Base-by-base conservation (phyloP, 2,888 invertebrate genomes). In the Bibio marci region DNA sequence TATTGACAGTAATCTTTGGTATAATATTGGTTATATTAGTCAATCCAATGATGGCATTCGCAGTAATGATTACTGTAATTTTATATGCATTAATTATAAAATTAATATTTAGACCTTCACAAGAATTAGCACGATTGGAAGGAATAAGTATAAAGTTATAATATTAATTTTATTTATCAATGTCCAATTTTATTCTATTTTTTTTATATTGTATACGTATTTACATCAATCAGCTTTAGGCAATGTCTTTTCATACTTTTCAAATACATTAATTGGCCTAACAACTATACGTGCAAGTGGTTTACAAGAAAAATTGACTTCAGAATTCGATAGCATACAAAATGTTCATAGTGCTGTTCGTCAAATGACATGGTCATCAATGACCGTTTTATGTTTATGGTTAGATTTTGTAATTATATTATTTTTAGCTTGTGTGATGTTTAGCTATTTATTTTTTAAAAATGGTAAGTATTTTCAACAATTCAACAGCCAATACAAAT, bases 171-270 rank as follows among this genome's bases (percentile, higher is more conserved):
- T n/a, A n/a, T n/a, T n/a, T n/a, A n/a, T n/a, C n/a, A n/a, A n/a
- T n/a, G 8, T 22, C 4, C 22, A 22, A 22, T 6, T 6, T 22
- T 22, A 22, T 22, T 6, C n/a, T n/a, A n/a, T 6, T 22, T 4
- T 22, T 22, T 22, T 22, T 22, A n/a, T n/a, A n/a, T n/a, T n/a
- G n/a, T n/a, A n/a, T n/a, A n/a, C n/a, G n/a, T n/a, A n/a, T n/a
- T n/a, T n/a, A n/a, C n/a, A n/a, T n/a, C n/a, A n/a, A n/a, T n/a
- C n/a, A 41, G 41, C 31, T 14, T 30, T 32, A 18, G 83, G 85
- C 56, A 88, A 90, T 1, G 79, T 88, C 1, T 86, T 86, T 56
- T 80, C 83, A 0, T 85, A 87, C 53, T 71, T 88, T 49, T 75
- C 78, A 14, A 76, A 85, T 3, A 76, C 83, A 0, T 63, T 90